Evolutionary conservation across 2,888 invertebrate genomes (phyloP), one percentile per base, ranked within the genome.

Genomic region (Allygus modestus): DNA sequence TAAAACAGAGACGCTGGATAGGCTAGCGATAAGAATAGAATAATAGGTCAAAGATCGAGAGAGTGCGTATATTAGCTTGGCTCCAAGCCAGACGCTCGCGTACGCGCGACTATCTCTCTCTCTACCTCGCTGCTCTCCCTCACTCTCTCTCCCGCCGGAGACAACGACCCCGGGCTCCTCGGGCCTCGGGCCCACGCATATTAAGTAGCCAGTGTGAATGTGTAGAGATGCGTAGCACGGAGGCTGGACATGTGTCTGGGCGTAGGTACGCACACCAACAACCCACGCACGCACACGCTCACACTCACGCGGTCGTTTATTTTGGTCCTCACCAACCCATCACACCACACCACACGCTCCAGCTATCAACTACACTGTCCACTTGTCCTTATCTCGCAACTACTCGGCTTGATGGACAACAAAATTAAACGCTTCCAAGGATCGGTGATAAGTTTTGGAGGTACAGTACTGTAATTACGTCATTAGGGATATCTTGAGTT

Each of bases 181-280:
- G 41, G 71, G 71, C 41, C n/a, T 17, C 31, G 41, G 71, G 71
- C 41, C 71, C 71, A 71, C 71, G 71, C 71, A 71, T 71, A 71
- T 41, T 71, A 71, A 71, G 71, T 71, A 71, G 71, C 71, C 71
- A 41, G 71, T 41, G 71, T 71, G 71, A 71, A 23, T 71, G 71
- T 71, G 41, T 41, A 41, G 71, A 31, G 69, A 41, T 71, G 71
- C 71, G 71, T 71, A 71, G 71, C 71, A 41, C 71, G 71, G 71
- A 71, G 71, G 71, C 71, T 71, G 71, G 71, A 71, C 71, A 71
- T 71, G 71, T 71, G 71, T 37, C 37, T 71, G 71, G 5, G 41
- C 71, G 71, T 41, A 41, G 41, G 71, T 71, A 41, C 37, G 71
- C 41, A n/a, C 37, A 41, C 41, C 71, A 20, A 37, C 71, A 17